These are phyloP conservation scores for Lasiommata megera DNA, from an alignment of 2,888 invertebrate species.

Conservation along the genomic window DNA sequence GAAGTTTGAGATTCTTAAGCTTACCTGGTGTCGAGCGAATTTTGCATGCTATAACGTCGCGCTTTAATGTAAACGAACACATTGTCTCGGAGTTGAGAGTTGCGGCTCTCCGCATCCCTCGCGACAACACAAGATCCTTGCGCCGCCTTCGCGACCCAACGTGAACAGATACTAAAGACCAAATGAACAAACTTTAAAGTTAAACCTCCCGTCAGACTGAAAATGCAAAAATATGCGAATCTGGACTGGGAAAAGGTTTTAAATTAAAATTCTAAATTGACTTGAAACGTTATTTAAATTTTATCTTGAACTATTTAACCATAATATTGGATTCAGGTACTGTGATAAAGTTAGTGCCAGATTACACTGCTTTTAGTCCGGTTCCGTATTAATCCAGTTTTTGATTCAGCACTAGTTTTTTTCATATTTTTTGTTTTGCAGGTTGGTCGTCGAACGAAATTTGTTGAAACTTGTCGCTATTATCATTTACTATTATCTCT, in stretches of 20 bases:
- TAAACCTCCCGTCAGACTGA: not conserved
- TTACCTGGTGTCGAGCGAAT: too few relatives aligned
- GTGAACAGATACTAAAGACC: not conserved
- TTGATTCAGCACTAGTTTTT: too few relatives aligned
- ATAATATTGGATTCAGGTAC: not conserved
- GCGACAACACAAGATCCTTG: not conserved
- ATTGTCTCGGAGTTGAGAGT: not conserved
- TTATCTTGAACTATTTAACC: not conserved
- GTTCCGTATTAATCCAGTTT: too few relatives aligned
- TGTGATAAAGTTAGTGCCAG: too few relatives aligned
- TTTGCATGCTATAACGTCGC: too few relatives aligned
- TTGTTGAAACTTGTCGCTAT: too few relatives aligned
- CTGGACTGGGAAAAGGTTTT: not conserved
- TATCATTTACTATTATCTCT: too few relatives aligned
- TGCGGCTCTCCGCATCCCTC: too few relatives aligned
- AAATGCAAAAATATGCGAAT: slow-evolving; percentile 3
- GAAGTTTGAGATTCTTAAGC: too few relatives aligned
- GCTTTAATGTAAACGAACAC: not conserved
- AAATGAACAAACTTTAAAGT: not conserved
- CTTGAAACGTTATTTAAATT: not conserved
- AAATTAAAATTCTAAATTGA: slow-evolving; percentile 5
- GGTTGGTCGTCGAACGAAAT: too few relatives aligned
- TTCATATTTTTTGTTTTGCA: too few relatives aligned
- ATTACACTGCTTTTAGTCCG: too few relatives aligned
- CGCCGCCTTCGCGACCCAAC: not conserved